Percentiles rank a stretch among this genome's conserved stretches.
Evolutionary conservation across 2,797 vertebrate genomes (phyloP).

Genomic region (Philypnodon macrostomus): DNA sequence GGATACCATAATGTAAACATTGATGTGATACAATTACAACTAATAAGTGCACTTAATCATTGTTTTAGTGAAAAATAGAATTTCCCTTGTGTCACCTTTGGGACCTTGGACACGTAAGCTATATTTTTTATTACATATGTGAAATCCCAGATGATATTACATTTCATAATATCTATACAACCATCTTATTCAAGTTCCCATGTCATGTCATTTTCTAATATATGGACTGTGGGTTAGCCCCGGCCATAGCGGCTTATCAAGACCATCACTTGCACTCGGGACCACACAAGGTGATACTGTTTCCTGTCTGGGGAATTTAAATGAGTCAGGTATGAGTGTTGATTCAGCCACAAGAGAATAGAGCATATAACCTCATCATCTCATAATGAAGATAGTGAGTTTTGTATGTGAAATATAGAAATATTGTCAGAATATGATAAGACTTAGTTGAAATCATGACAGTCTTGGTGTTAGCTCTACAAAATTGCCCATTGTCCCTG

Average conservation of each 20-base stretch:
- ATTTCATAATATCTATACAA: constrained; percentile 2
- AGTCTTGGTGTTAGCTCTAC: too few species aligned
- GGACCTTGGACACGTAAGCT: background rate
- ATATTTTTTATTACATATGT: constrained; percentile 4
- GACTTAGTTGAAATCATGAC: too few species aligned
- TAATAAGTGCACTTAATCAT: background rate
- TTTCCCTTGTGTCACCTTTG: constrained; percentile 1
- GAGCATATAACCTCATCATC: too few species aligned
- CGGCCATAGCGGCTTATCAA: background rate
- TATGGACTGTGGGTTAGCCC: background rate
- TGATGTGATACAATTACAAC: background rate
- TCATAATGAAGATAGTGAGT: too few species aligned
- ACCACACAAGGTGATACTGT: background rate
- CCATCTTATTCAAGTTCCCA: background rate
- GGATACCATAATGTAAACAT: background rate
- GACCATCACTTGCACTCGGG: background rate
- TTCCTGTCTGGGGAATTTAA: background rate
- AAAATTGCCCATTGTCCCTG: too few species aligned
- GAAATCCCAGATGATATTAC: background rate
- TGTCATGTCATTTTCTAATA: too few species aligned
- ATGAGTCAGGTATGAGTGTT: background rate
- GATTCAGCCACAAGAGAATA: too few species aligned
- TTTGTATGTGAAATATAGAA: too few species aligned
- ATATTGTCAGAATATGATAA: too few species aligned
- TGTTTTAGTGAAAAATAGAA: constrained; percentile 1